phyloP scores from a whole-genome alignment of 2,888 invertebrate genomes.

The Notodonta ziczac region DNA sequence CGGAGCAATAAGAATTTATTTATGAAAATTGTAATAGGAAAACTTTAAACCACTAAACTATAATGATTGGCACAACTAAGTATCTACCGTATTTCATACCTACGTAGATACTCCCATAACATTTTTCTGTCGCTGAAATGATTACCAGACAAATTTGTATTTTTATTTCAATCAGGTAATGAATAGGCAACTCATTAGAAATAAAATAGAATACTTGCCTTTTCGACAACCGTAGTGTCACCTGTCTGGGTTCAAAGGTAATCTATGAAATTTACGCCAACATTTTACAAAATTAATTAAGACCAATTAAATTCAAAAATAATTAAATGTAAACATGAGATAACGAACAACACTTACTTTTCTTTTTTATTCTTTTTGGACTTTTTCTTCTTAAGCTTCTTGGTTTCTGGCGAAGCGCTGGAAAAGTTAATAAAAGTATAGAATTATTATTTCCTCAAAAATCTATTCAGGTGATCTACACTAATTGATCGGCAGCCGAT shows the following conservation, averaged over 20 bases:
- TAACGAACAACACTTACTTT: slow-evolving; percentile 83
- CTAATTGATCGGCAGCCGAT: too few species aligned
- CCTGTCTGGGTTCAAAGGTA: slow-evolving; percentile 74
- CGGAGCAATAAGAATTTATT: background rate
- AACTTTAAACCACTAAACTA: background rate
- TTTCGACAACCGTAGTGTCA: slow-evolving; percentile 70
- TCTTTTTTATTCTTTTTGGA: slow-evolving; percentile 90
- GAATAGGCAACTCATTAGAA: slow-evolving; percentile 20
- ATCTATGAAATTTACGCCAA: slow-evolving; percentile 55
- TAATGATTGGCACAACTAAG: background rate
- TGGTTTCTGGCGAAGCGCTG: slow-evolving; percentile 90
- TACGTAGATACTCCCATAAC: slow-evolving; percentile 73
- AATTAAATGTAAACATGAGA: slow-evolving; percentile 17
- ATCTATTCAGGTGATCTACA: too few species aligned
- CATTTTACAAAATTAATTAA: slow-evolving; percentile 38
- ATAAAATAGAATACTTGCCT: slow-evolving; percentile 67
- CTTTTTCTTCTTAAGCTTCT: slow-evolving; percentile 91
- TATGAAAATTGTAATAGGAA: background rate
- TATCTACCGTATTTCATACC: slow-evolving; percentile 56
- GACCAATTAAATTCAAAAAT: slow-evolving; percentile 23
- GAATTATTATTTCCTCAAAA: too few species aligned
- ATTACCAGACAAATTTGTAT: slow-evolving; percentile 35
- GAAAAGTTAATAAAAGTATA: slow-evolving; percentile 40
- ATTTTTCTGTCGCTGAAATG: slow-evolving; percentile 80
- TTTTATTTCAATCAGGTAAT: slow-evolving; percentile 25